These are phyloP conservation scores for Hycleus cichorii DNA, from an alignment of 1,140 invertebrate species.

Conservation along the genomic window DNA sequence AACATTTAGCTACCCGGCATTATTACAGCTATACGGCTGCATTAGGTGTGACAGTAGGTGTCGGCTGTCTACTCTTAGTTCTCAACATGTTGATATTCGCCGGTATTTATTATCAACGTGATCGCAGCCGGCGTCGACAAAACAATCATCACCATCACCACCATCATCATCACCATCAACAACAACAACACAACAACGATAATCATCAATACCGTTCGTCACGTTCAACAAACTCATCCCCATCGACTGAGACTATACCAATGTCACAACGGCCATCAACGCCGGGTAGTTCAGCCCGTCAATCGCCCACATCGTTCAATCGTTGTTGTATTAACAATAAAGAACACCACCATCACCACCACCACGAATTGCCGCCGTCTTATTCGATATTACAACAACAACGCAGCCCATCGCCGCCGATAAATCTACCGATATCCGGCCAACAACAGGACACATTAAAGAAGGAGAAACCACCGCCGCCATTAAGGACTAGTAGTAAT, in stretches of 20 bases:
- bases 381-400: constrained; percentile 41
- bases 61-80: constrained; percentile 78
- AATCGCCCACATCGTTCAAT: constrained; percentile 22
- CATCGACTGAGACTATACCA: constrained; percentile 36
- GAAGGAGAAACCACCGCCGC: constrained; percentile 36
- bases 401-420: constrained; percentile 22
- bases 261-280: constrained; percentile 41
- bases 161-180: constrained; percentile 55
- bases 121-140: constrained; percentile 45
- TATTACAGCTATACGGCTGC: constrained; percentile 70
- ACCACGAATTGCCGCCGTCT: constrained; percentile 43
- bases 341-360: constrained; percentile 34
- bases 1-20: constrained; percentile 47
- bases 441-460: constrained; percentile 28
- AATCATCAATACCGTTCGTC: constrained; percentile 5
- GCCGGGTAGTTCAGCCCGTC: constrained; percentile 31
- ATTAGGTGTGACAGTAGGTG: constrained; percentile 79
- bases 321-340: constrained; percentile 11
- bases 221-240: constrained; percentile 23
- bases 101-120: constrained; percentile 77
- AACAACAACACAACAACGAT: constrained; percentile 34
- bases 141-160: constrained; percentile 12
- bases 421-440: constrained; percentile 3
- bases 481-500: constrained; percentile 40
- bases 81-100: constrained; percentile 84